These are phyloP conservation scores for Marmota flaviventris DNA, from an alignment of 2,113 vertebrate genomes.

Conservation along the genomic window DNA sequence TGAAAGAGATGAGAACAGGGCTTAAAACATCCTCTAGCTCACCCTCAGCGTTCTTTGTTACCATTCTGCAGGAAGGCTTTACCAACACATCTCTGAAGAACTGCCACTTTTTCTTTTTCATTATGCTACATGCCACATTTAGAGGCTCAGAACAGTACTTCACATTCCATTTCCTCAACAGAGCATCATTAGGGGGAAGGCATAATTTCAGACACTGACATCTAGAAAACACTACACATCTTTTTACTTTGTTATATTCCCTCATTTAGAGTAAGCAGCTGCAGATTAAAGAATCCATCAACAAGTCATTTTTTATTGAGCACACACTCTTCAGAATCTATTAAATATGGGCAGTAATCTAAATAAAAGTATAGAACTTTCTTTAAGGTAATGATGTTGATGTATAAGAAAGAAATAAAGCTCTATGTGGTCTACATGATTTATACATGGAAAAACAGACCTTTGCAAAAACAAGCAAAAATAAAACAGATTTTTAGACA, in stretches of 20 bases:
- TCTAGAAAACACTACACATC: background rate
- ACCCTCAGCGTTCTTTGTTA: background rate
- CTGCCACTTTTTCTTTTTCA: constrained; percentile 60
- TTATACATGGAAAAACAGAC: background rate
- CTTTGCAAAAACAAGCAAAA: background rate
- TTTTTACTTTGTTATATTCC: constrained; percentile 38
- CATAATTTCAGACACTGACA: constrained; percentile 55
- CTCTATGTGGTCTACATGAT: background rate
- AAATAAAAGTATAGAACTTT: constrained; percentile 40
- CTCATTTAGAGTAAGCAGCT: constrained; percentile 12
- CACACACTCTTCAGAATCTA: background rate
- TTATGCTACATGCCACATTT: constrained; percentile 66
- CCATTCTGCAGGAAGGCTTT: background rate
- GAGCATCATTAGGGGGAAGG: constrained; percentile 34
- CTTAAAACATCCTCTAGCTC: constrained; percentile 68
- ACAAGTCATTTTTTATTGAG: background rate
- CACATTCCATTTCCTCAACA: constrained; percentile 37
- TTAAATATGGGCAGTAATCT: constrained; percentile 14
- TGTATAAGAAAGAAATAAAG: background rate
- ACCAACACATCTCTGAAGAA: constrained; percentile 56
- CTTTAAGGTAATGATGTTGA: constrained; percentile 37
- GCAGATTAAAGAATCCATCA: constrained; percentile 52
- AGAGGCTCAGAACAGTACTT: constrained; percentile 39
- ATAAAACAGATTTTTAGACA: background rate
- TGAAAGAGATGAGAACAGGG: constrained; percentile 61